Conservation (phyloP, 2,113 vertebrate genomes). For the Ardeotis arabs region DNA sequence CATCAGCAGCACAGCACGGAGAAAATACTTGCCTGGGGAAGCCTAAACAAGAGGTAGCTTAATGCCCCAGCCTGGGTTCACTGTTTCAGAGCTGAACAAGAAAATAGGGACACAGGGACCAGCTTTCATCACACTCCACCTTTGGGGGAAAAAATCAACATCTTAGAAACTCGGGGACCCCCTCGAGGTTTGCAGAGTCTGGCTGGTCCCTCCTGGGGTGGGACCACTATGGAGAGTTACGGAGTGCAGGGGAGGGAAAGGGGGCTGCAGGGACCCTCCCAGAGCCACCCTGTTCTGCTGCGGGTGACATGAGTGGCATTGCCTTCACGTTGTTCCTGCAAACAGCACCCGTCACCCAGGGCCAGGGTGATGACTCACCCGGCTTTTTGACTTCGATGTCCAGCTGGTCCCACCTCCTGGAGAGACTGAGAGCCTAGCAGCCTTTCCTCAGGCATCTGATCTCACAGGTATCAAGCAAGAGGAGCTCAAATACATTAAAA, state of each 20-base stretch:
- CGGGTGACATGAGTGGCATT: neutral
- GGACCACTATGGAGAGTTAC: neutral
- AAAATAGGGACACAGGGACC: neutral
- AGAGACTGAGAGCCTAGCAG: neutral
- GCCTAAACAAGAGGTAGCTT: neutral
- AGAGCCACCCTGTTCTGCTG: neutral
- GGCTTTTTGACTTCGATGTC: neutral
- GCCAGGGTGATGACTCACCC: accelerated
- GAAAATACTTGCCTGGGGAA: neutral
- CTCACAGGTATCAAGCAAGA: neutral
- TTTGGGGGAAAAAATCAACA: neutral
- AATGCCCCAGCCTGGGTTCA: neutral
- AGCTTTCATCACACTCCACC: neutral
- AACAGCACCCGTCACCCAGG: accelerated
- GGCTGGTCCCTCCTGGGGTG: neutral
- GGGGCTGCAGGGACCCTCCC: neutral
- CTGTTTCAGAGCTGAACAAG: neutral
- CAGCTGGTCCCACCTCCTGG: neutral
- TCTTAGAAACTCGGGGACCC: accelerated
- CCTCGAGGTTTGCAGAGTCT: neutral
- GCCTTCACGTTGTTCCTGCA: neutral
- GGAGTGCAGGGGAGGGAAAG: neutral
- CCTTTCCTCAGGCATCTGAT: neutral
- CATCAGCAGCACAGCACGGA: neutral
- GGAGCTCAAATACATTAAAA: neutral